These are phyloP conservation scores for Cecropterus lyciades DNA, from an alignment of 1,140 invertebrate species.

Conservation along the genomic window DNA sequence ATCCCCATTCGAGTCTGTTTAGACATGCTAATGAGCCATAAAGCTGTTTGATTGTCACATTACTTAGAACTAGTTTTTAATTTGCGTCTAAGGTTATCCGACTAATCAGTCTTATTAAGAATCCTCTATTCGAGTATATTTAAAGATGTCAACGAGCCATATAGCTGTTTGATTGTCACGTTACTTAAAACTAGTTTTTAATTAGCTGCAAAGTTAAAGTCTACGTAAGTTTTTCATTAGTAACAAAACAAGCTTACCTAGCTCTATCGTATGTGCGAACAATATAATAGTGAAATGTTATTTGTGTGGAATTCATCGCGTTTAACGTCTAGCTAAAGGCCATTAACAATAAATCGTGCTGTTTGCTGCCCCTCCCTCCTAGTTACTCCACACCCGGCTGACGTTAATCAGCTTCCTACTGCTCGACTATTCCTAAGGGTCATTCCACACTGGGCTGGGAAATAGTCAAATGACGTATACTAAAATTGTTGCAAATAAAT, in stretches of 20 bases:
- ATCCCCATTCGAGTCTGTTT: too few relatives aligned
- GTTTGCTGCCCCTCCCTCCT: conserved; percentile 63
- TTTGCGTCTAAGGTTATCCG: too few relatives aligned
- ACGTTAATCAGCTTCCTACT: conserved; percentile 76
- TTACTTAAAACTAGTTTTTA: too few relatives aligned
- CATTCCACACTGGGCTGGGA: background rate
- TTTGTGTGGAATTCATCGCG: conserved; percentile 68
- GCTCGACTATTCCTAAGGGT: conserved; percentile 21
- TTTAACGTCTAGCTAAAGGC: conserved; percentile 66
- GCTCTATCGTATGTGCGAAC: conserved; percentile 26
- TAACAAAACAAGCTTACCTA: conserved; percentile 28
- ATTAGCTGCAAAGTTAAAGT: too few relatives aligned
- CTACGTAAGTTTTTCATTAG: conserved; percentile 12
- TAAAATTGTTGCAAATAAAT: too few relatives aligned
- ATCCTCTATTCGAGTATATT: too few relatives aligned
- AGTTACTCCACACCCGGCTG: conserved; percentile 61
- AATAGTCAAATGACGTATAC: background rate
- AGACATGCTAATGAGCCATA: too few relatives aligned
- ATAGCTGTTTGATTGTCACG: too few relatives aligned
- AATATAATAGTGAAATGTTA: conserved; percentile 46
- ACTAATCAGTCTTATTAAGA: too few relatives aligned
- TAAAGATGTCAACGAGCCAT: too few relatives aligned
- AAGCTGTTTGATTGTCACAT: too few relatives aligned
- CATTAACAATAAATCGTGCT: conserved; percentile 77
- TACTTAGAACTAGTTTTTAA: too few relatives aligned